Conservation (phyloP, 2,113 vertebrate species). For the Tragelaphus imberbis region DNA sequence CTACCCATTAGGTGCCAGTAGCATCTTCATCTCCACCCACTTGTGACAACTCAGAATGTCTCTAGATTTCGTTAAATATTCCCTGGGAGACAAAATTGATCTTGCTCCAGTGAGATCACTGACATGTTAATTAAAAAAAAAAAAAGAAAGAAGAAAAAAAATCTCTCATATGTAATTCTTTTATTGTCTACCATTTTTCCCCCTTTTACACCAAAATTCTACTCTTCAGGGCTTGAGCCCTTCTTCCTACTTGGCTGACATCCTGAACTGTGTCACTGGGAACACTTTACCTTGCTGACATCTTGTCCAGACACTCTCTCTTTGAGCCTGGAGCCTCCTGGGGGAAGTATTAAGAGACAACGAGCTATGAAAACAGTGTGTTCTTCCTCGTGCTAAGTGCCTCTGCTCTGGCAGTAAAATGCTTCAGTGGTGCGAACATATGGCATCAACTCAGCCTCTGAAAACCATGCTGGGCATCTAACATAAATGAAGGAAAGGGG, state of each 20-base stretch:
- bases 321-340: background rate
- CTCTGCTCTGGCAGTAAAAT: conserved; percentile 45
- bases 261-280: background rate
- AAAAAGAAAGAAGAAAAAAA: background rate
- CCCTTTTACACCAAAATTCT: background rate
- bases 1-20: background rate
- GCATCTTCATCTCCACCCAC: background rate
- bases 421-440: conserved; percentile 50
- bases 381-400: conserved; percentile 40
- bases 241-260: background rate
- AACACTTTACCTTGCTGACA: background rate
- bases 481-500: background rate
- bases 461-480: conserved; percentile 48
- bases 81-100: background rate
- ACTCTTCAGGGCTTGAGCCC: background rate
- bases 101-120: background rate
- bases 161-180: background rate
- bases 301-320: background rate
- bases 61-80: background rate
- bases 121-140: background rate
- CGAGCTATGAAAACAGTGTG: conserved; percentile 19
- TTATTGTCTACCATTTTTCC: background rate
- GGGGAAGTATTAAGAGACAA: conserved; percentile 33
- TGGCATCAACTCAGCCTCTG: conserved; percentile 2
- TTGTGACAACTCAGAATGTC: background rate